Base-by-base conservation (phyloP, 2,888 invertebrate genomes). In the Dasypolia templi region DNA sequence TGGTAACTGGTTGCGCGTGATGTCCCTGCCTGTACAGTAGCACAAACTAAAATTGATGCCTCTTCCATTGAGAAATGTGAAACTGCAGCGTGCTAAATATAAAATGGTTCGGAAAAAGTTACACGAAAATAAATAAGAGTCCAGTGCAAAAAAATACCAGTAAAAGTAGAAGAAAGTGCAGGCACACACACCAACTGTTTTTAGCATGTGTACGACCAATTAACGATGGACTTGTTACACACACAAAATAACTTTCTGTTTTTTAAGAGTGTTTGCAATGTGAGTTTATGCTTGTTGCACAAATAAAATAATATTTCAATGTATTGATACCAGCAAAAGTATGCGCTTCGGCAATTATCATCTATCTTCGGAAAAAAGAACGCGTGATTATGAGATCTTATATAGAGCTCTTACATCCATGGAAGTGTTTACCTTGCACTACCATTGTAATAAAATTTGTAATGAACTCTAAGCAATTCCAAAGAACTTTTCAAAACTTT, bases 121-220 rank as follows among this genome's bases (percentile, higher is more conserved):
- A 9, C 39, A 39, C 39, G 39, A 39, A 39, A 39, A 39, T 9
- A 5, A 39, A 39, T 39, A 39, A 4, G 39, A 39, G 5, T 35
- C 35, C 35, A 39, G 39, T 39, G 39, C 39, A 39, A 9, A 39
- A 39, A 39, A 39, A 6, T n/a, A n/a, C n/a, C n/a, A n/a, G n/a
- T n/a, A n/a, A 39, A 67, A 68, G 19, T 46, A 44, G 42, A 58
- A 44, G 5, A 67, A 62, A 61, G 39, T 61, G 46, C 39, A 19
- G 59, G 9, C 61, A 51, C 58, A 39, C 51, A 74, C 39, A 39
- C 35, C 32, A 61, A 78, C 35, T 61, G 61, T 19, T 69, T 46
- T 61, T 26, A 74, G 77, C 67, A 44, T 67, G 26, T 9, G 42
- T 42, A 63, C 26, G 29, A 26, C 14, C 22, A 32, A 32, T 11